Evolutionary conservation across 2,113 vertebrate genomes (phyloP).

Genomic region (Sminthopsis crassicaudata): DNA sequence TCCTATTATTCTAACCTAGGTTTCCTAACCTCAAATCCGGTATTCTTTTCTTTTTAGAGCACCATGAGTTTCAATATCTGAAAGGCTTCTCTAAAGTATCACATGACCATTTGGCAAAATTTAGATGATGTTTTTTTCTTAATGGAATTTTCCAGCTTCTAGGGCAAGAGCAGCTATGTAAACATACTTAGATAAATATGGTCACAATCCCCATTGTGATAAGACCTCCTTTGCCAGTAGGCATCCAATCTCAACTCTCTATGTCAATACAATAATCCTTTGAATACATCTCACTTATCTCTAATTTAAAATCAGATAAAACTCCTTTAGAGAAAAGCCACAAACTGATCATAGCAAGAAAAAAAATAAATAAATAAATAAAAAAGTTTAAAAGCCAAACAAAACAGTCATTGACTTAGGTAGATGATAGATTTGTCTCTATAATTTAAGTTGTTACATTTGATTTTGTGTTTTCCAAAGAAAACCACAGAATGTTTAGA

Average conservation of each 20-base stretch:
- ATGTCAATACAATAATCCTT: slow-evolving; percentile 56
- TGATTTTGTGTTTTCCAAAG: slow-evolving; percentile 45
- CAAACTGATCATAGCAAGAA: slow-evolving; percentile 45
- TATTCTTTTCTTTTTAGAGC: not conserved
- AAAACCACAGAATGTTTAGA: not conserved
- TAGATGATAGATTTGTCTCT: slow-evolving; percentile 55
- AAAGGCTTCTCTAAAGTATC: not conserved
- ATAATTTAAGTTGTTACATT: slow-evolving; percentile 48
- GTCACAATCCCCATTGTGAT: slow-evolving; percentile 32
- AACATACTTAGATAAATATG: slow-evolving; percentile 45
- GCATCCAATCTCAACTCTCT: slow-evolving; percentile 35
- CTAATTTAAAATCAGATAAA: slow-evolving; percentile 72
- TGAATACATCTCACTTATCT: slow-evolving; percentile 63
- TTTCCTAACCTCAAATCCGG: not conserved
- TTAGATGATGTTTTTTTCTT: not conserved
- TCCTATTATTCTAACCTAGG: slow-evolving; percentile 9
- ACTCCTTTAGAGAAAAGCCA: slow-evolving; percentile 55
- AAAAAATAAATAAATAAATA: slow-evolving; percentile 4
- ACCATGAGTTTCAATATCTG: not conserved
- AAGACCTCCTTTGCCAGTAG: slow-evolving; percentile 54
- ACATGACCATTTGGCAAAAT: not conserved
- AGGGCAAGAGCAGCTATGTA: slow-evolving; percentile 5
- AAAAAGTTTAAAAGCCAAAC: not conserved
- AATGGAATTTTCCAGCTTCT: not conserved
- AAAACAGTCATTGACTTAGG: slow-evolving; percentile 50